Evolutionary conservation across 2,797 vertebrate species (phyloP), one percentile per base, ranked within the genome.

Genomic region (Oreochromis mossambicus): DNA sequence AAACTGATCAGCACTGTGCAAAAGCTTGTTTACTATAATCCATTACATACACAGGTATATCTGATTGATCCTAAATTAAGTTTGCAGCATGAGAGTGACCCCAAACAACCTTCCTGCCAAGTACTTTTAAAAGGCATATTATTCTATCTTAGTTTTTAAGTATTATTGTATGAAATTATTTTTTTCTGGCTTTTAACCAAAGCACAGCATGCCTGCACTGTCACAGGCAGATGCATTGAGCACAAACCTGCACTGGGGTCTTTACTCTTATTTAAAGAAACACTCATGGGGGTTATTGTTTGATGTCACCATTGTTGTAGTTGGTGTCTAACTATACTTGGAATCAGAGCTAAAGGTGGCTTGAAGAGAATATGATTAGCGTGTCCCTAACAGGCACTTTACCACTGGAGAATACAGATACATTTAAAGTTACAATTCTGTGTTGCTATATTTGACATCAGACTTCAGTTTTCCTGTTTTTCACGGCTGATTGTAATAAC

Each of bases 201-300:
- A 82, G n/a, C 66, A 8, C 63, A 12, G 15, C 7, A 52, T 50
- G 75, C 26, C 43, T 83, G 66, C 63, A 82, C 75, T 82, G 73
- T 76, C 50, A 84, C 17, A 70, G 17, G 83, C 41, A 61, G 52
- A 51, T 4, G 50, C 66, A 46, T 73, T 41, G 46, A 85, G 61
- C 46, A 48, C 78, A 77, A 75, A 91, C 79, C 29, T 76, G 70
- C 29, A 17, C 19, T 15, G 17, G 48, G 85, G 43, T 83, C 84
- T 83, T 19, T 55, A 84, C 75, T 84, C 79, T 87, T 92, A 92
- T 93, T 94, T 87, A 76, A 89, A 89, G 83, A 90, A 85, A 38
- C 75, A 61, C 84, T 88, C 84, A 68, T 14, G 77, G 84, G 90
- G 83, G 81, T 26, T 51, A 55, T 78, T 29, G 75, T 32, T 86